These are phyloP conservation scores for Spisula solida DNA, from an alignment of 2,888 invertebrate genomes.

Conservation along the genomic window DNA sequence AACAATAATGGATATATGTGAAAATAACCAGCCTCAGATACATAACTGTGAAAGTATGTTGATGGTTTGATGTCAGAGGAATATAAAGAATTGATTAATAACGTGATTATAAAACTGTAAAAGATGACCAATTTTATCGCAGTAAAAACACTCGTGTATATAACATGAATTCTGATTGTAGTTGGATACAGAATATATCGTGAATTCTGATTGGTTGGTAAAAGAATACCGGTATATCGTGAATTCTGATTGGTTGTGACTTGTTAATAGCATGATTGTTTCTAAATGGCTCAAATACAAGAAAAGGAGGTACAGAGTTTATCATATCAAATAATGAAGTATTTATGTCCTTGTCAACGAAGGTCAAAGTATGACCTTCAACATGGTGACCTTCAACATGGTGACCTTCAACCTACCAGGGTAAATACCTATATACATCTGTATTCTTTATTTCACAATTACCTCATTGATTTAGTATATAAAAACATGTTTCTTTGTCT, in stretches of 20 bases:
- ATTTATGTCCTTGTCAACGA: constrained; percentile 66
- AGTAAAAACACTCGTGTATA: too few species aligned
- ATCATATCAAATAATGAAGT: constrained; percentile 56
- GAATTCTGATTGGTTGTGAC: constrained; percentile 17
- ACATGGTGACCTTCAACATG: constrained; percentile 29
- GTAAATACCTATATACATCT: not conserved
- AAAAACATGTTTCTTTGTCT: too few species aligned
- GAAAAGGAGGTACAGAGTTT: constrained; percentile 61
- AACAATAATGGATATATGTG: too few species aligned
- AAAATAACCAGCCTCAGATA: too few species aligned
- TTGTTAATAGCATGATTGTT: not conserved
- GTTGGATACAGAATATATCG: not conserved
- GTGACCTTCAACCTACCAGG: not conserved
- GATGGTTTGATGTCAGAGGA: too few species aligned
- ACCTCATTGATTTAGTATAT: too few species aligned
- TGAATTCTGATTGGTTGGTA: constrained; percentile 2
- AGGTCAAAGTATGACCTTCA: constrained; percentile 61
- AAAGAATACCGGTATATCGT: not conserved
- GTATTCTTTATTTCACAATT: too few species aligned
- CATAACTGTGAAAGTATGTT: too few species aligned
- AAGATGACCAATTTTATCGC: too few species aligned
- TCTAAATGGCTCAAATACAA: constrained; percentile 53
- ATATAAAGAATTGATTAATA: too few species aligned
- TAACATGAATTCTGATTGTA: too few species aligned
- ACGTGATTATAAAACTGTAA: too few species aligned